Evolutionary conservation across 2,888 invertebrate genomes (phyloP).

Genomic region (Hipparchia sbordonii): DNA sequence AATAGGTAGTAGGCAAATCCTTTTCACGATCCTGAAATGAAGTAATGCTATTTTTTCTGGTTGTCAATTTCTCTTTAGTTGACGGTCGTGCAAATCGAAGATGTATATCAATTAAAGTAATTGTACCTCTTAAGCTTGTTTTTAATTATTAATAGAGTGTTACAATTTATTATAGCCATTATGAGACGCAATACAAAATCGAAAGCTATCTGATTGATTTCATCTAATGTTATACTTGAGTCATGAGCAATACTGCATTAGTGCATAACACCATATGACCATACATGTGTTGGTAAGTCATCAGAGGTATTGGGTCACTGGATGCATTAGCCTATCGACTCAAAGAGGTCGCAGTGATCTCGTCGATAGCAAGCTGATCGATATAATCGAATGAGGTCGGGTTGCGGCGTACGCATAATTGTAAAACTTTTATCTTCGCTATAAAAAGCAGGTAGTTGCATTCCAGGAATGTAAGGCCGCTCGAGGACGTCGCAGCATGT

Average conservation of each 20-base stretch:
- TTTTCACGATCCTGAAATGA: too few species aligned
- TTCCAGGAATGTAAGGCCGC: slow-evolving; percentile 69
- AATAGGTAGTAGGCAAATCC: too few species aligned
- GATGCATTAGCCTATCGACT: slow-evolving; percentile 58
- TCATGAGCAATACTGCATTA: slow-evolving; percentile 30
- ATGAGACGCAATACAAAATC: slow-evolving; percentile 10
- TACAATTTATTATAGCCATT: slow-evolving; percentile 12
- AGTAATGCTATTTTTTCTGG: too few species aligned
- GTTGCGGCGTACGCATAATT: slow-evolving; percentile 64
- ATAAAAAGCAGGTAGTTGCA: slow-evolving; percentile 79
- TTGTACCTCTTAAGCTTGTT: too few species aligned
- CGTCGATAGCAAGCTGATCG: slow-evolving; percentile 54
- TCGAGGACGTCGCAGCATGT: slow-evolving; percentile 53
- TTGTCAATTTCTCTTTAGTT: too few species aligned
- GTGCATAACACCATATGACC: slow-evolving; percentile 53
- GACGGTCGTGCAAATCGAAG: too few species aligned
- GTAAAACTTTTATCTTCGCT: slow-evolving; percentile 60
- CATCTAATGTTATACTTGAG: slow-evolving; percentile 33
- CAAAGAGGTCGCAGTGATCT: slow-evolving; percentile 56
- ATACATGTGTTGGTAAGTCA: slow-evolving; percentile 54
- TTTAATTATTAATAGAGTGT: not conserved
- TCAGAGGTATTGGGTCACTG: slow-evolving; percentile 63
- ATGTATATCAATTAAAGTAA: too few species aligned
- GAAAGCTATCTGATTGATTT: slow-evolving; percentile 24
- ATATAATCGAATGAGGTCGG: slow-evolving; percentile 65